Evolutionary conservation across 1,140 invertebrate genomes (phyloP).

Genomic region (Macrotrachela quadricornifera): DNA sequence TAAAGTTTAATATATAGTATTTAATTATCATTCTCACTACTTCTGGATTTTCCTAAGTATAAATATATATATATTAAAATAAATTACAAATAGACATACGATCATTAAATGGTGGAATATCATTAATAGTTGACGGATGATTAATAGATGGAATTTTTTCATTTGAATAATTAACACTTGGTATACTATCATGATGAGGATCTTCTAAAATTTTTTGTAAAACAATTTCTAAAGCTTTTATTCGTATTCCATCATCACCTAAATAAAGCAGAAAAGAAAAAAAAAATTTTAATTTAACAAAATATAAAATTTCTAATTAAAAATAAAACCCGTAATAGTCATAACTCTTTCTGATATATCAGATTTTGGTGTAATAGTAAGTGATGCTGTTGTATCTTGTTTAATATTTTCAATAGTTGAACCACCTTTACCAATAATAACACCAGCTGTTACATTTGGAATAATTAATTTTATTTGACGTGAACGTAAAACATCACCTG

Average conservation of each 20-base stretch:
- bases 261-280: too few species aligned
- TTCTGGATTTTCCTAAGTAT: too few species aligned
- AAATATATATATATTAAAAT: too few species aligned
- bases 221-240: constrained; percentile 75
- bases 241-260: constrained; percentile 64
- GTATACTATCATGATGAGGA: constrained; percentile 62
- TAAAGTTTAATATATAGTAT: too few species aligned
- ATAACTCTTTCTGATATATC: constrained; percentile 4
- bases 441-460: constrained; percentile 90
- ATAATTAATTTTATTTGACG: constrained; percentile 74
- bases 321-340: neutral
- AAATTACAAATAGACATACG: too few species aligned
- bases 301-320: too few species aligned
- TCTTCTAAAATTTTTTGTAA: constrained; percentile 90
- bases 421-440: constrained; percentile 95
- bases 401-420: constrained; percentile 95
- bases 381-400: constrained; percentile 84
- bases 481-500: too few species aligned
- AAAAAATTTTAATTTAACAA: too few species aligned
- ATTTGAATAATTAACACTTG: constrained; percentile 4
- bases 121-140: too few species aligned
- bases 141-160: too few species aligned
- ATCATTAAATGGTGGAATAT: too few species aligned
- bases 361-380: constrained; percentile 46
- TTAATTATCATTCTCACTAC: too few species aligned